These are phyloP conservation scores for Lordiphosa andalusiaca DNA, from an alignment of 2,888 invertebrate species.

Conservation along the genomic window DNA sequence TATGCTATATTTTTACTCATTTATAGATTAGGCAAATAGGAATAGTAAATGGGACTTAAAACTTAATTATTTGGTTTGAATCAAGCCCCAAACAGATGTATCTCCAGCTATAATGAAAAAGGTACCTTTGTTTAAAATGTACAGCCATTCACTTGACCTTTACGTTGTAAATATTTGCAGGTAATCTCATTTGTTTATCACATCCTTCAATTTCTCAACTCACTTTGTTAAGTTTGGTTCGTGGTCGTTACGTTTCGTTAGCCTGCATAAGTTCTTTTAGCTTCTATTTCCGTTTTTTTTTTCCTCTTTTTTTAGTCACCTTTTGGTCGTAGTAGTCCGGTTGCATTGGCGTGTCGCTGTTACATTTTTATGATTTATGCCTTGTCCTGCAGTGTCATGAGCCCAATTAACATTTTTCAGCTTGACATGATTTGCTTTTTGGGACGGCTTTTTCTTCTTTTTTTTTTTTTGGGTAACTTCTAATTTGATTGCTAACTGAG, in stretches of 20 bases:
- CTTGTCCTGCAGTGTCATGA: slow-evolving; percentile 60
- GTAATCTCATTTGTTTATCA: slow-evolving; percentile 25
- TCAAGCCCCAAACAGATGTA: no score
- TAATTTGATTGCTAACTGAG: slow-evolving; percentile 50
- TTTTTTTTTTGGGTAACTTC: slow-evolving; percentile 29
- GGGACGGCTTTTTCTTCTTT: slow-evolving; percentile 9
- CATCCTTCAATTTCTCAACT: slow-evolving; percentile 17
- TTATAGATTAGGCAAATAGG: no score
- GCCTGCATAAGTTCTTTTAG: slow-evolving; percentile 32
- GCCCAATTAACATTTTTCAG: slow-evolving; percentile 67
- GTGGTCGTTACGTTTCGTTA: slow-evolving; percentile 68
- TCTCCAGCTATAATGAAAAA: no score
- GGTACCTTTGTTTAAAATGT: no score
- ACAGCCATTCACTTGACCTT: no score
- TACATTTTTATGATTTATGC: slow-evolving; percentile 67
- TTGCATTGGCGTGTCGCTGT: slow-evolving; percentile 36
- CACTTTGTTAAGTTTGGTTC: slow-evolving; percentile 53
- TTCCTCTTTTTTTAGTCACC: not conserved
- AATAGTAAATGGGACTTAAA: no score
- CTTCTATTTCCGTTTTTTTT: slow-evolving; percentile 5
- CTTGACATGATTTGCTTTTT: slow-evolving; percentile 27
- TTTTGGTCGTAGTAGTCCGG: slow-evolving; percentile 10
- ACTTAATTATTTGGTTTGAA: no score
- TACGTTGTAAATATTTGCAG: slow-evolving; percentile 1
- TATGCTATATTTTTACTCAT: no score